These are phyloP conservation scores for Drosophila ananassae DNA, from an alignment of 1,140 invertebrate genomes.

Conservation along the genomic window DNA sequence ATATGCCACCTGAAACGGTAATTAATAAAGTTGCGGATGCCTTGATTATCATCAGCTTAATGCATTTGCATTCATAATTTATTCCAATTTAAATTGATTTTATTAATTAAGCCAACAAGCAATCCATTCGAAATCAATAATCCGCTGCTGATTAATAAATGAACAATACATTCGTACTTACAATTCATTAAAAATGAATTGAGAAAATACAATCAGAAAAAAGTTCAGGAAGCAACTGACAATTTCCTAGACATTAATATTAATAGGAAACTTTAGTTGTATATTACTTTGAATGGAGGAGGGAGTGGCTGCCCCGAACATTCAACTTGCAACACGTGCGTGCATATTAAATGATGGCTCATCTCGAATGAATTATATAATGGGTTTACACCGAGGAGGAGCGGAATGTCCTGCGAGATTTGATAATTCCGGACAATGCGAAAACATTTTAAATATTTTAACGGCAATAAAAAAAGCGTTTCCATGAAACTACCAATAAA, in stretches of 20 bases:
- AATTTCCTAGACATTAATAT: conserved; percentile 50
- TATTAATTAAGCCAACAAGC: conserved; percentile 37
- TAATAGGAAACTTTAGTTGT: conserved; percentile 22
- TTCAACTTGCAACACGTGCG: conserved; percentile 25
- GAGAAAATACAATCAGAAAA: not conserved
- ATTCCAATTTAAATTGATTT: conserved; percentile 45
- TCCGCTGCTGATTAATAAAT: conserved; percentile 14
- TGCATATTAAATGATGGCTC: conserved; percentile 23
- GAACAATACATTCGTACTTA: conserved; percentile 17
- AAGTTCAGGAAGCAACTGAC: conserved; percentile 6
- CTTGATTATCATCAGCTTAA: conserved; percentile 21
- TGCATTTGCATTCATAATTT: conserved; percentile 38
- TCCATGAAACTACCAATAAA: not conserved
- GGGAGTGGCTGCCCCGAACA: not conserved
- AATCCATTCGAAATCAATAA: conserved; percentile 11
- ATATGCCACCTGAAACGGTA: conserved; percentile 2
- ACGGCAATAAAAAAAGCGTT: conserved; percentile 14
- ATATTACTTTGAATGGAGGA: not conserved
- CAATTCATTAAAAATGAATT: conserved; percentile 21
- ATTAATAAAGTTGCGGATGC: conserved; percentile 28
- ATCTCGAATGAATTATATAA: conserved; percentile 18
- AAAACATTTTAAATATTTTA: conserved; percentile 28
- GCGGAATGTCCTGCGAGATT: conserved; percentile 18
- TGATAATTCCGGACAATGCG: conserved; percentile 16
- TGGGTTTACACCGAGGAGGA: not conserved